phyloP scores from a whole-genome alignment of 2,797 vertebrate genomes.

The Kryptolebias ocellatus region DNA sequence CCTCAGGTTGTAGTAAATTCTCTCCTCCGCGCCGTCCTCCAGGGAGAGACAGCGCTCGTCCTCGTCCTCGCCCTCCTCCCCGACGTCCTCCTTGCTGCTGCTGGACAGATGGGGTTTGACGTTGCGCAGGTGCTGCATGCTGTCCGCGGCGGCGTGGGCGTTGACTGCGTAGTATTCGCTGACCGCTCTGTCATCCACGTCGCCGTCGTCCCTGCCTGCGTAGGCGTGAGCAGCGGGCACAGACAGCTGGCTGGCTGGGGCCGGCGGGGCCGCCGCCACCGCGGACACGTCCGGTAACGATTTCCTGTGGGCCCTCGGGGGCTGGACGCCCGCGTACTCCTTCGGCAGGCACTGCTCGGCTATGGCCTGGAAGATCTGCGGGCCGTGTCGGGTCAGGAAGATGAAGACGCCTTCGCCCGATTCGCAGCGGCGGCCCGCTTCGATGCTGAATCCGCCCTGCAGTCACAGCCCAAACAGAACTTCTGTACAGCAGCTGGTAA shows the following conservation, averaged over 20 bases:
- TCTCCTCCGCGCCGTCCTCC: conserved; percentile 20
- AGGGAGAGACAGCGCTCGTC: conserved; percentile 39
- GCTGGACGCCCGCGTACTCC: conserved; percentile 10
- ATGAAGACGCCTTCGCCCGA: conserved; percentile 88
- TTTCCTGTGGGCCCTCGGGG: conserved; percentile 12
- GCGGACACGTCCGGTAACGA: conserved; percentile 26
- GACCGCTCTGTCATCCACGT: conserved; percentile 15
- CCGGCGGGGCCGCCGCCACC: no score
- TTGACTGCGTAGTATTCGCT: conserved; percentile 70
- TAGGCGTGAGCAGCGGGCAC: conserved; percentile 11
- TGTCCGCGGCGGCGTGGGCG: conserved; percentile 17
- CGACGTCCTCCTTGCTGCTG: conserved; percentile 29
- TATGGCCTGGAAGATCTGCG: conserved; percentile 80
- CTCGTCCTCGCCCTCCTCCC: conserved; percentile 23
- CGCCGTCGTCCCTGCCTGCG: background rate
- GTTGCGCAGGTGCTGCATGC: conserved; percentile 15
- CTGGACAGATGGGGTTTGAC: conserved; percentile 16
- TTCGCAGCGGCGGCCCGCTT: conserved; percentile 88
- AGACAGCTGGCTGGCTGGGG: conserved; percentile 8
- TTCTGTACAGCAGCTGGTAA: no score
- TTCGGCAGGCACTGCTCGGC: conserved; percentile 47
- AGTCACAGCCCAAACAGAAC: conserved; percentile 26
- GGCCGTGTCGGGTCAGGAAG: conserved; percentile 81
- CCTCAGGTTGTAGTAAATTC: conserved; percentile 55
- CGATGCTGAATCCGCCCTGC: conserved; percentile 86